Percentiles rank a stretch among this genome's conserved stretches.
phyloP scores from a whole-genome alignment of 2,888 invertebrate genomes.

The Eudemis profundana region DNA sequence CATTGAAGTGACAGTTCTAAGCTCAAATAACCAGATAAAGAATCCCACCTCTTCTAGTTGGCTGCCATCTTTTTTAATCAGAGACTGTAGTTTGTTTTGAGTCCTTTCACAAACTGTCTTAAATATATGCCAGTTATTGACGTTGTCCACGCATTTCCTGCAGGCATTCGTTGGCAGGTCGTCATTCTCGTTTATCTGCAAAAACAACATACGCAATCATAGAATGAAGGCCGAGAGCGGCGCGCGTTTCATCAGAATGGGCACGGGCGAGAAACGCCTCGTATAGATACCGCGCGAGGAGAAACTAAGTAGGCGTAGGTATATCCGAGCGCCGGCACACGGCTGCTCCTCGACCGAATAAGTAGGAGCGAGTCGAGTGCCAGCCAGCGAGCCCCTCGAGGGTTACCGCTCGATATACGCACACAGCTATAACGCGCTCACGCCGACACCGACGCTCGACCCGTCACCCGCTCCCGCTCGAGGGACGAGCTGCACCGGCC shows the following conservation, averaged over 20 bases:
- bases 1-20: conserved; percentile 65
- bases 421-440: conserved; percentile 77
- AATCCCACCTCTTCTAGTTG: conserved; percentile 82
- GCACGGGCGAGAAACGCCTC: conserved; percentile 78
- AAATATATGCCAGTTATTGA: conserved; percentile 88
- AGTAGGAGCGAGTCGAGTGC: conserved; percentile 84
- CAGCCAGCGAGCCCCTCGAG: conserved; percentile 83
- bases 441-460: conserved; percentile 81
- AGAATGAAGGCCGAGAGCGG: conserved; percentile 71
- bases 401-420: conserved; percentile 84
- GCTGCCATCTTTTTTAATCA: conserved; percentile 83
- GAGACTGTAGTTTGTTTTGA: conserved; percentile 87
- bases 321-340: conserved; percentile 73
- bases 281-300: conserved; percentile 76
- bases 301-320: conserved; percentile 84
- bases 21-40: conserved; percentile 66
- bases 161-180: conserved; percentile 88
- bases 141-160: conserved; percentile 86
- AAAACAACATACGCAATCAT: conserved; percentile 80
- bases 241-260: conserved; percentile 80
- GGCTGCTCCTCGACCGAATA: conserved; percentile 82
- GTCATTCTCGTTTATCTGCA: conserved; percentile 87
- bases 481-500: conserved; percentile 78
- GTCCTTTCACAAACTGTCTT: conserved; percentile 87
- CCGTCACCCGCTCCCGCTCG: conserved; percentile 59